Evolutionary conservation across 2,888 invertebrate species (phyloP).

Genomic region (Prenolepis imparis): DNA sequence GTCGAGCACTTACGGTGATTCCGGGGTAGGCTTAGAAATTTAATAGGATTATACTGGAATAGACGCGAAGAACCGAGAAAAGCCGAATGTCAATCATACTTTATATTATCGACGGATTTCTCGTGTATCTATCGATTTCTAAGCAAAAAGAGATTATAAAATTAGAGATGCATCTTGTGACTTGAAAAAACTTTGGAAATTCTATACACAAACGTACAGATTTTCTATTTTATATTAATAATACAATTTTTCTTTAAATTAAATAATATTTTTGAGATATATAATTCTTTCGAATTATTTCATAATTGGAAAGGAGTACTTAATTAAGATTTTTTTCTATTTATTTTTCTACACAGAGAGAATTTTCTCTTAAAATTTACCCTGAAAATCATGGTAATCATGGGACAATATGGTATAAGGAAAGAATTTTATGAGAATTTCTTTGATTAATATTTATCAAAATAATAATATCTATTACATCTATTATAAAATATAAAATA

Average conservation of each 20-base stretch:
- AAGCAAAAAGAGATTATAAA: constrained; percentile 20
- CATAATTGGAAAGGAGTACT: neutral
- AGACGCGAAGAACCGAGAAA: constrained; percentile 41
- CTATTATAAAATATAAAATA: too few relatives aligned
- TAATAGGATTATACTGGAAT: constrained; percentile 83
- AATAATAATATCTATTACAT: too few relatives aligned
- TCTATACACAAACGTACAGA: neutral
- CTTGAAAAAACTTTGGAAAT: neutral
- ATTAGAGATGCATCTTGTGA: neutral
- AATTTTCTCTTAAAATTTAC: too few relatives aligned
- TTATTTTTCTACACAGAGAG: too few relatives aligned
- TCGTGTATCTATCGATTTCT: constrained; percentile 73
- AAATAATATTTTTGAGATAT: neutral
- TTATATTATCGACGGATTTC: constrained; percentile 77
- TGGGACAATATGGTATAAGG: too few relatives aligned
- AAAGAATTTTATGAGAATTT: too few relatives aligned
- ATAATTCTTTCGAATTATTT: neutral
- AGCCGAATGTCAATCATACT: constrained; percentile 83
- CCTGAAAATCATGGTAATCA: too few relatives aligned
- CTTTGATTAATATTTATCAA: too few relatives aligned
- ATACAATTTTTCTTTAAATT: neutral
- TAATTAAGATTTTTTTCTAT: neutral
- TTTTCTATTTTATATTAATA: neutral
- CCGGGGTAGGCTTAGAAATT: constrained; percentile 81
- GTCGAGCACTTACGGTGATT: constrained; percentile 82